Evolutionary conservation across 92 coral and sea anemone species (phyloP), one percentile per base, ranked within the genome.

Genomic region (Porites rus): DNA sequence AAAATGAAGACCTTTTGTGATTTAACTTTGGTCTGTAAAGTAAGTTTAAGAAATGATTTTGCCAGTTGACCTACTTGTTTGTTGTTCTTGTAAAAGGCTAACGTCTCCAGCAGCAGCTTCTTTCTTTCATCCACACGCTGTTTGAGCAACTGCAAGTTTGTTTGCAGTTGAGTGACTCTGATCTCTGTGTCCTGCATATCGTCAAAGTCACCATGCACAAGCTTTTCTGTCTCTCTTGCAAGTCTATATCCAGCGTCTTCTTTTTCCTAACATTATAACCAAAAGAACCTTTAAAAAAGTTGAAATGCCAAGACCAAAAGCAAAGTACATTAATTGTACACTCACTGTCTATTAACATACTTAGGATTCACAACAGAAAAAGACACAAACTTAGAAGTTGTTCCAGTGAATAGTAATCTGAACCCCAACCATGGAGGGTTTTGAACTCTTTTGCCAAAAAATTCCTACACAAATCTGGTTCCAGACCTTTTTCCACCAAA

Each of bases 191-290:
- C 93, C 28, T 92, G 93, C 54, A 95, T 89, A 53, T 95, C 92
- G 51, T 89, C 83, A 72, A 89, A 96, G 76, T 93, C 91, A 18
- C 93, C 98, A 80, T 95, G 92, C 68, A 93, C 84, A 69, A 97
- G 92, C 79, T 94, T 95, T 86, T 97, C 98, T 62, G 99, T 95
- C 79, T 95, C 98, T 22, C 99, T 94, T 22, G 85, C 93, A 75
- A 97, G 94, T 75, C 93, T 92, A 65, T 88, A 93, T 17, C 91
- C 91, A 22, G 86, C 77, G 28, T 97, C 99, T 78, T 95, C 98
- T 61, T 90, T 95, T 76, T 89, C 96, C 99, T 96, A n/a, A 43
- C 61, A 56, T 56, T 1, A 14, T 12, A 14, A 77, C 63, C 17
- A 53, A 13, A 38, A 63, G 16, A 77, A 5, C 10, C 13, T 56